Evolutionary conservation across 2,888 invertebrate genomes (phyloP).

Genomic region (Tenthredo amoena): DNA sequence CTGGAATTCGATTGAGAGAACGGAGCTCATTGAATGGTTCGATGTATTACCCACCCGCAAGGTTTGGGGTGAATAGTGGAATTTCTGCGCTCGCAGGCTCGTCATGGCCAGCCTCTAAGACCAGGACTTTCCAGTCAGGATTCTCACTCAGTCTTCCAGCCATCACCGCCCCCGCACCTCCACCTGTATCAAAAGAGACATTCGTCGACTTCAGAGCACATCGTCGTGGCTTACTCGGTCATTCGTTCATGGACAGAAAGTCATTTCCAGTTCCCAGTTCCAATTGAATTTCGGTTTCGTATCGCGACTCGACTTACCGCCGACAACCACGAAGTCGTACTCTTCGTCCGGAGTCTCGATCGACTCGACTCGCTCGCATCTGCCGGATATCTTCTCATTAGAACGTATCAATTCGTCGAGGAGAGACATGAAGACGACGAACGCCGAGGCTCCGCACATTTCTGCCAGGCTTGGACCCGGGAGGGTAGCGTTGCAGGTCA

Average conservation of each 20-base stretch:
- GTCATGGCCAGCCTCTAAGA: not conserved
- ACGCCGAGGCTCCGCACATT: constrained; percentile 5
- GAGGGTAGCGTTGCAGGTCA: not conserved
- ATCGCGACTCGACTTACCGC: not conserved
- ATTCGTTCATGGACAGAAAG: not conserved
- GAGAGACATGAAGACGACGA: not conserved
- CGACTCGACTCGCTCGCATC: not conserved
- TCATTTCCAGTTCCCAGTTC: not conserved
- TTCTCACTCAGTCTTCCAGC: constrained; percentile 84
- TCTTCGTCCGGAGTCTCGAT: not conserved
- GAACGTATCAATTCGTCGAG: not conserved
- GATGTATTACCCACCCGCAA: not conserved
- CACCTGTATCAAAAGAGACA: constrained; percentile 74
- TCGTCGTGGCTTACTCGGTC: not conserved
- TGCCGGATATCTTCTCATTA: constrained; percentile 3
- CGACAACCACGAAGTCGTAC: constrained; percentile 6
- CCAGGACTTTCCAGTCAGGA: constrained; percentile 64
- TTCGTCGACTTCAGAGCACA: not conserved
- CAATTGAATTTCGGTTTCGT: not conserved
- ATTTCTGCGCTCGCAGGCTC: constrained; percentile 81
- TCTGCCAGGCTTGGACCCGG: not conserved
- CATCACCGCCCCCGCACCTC: constrained; percentile 84
- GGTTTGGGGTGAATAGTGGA: constrained; percentile 82
- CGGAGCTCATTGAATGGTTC: not conserved
- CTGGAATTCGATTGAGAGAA: not conserved